Base-by-base conservation (phyloP, 2,113 vertebrate species). In the Phaethornis superciliosus region DNA sequence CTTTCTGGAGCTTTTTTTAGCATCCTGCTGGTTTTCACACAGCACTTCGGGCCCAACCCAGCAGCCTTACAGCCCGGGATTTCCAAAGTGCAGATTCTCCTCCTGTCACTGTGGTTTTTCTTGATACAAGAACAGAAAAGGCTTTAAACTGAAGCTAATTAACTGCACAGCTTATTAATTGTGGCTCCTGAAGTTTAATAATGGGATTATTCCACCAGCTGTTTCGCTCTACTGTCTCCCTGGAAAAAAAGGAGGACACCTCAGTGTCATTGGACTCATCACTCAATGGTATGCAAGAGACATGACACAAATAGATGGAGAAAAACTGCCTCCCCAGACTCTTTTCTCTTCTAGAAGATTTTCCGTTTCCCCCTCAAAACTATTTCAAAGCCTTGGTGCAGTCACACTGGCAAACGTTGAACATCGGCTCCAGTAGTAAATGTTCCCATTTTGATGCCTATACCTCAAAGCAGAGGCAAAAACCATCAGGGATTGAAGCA, bases 1-100 rank as follows among this genome's bases (percentile, higher is more conserved):
- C 94, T 93, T 93, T 93, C 70, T 87, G 85, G 55, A 65, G 74
- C 47, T n/a, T 40, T 93, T 96, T 96, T 95, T 88, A 94, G 89
- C 67, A 68, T 16, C 22, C 33, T n/a, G 76, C 59, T 71, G 65
- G 4, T 76, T 88, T 90, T 84, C 68, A 78, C 52, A 9, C 3
- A 46, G 65, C 20, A 1, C 47, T 12, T 20, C 12, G 51, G 37
- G n/a, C 65, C 74, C 88, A 93, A 58, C 62, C 91, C 44, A 4
- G 54, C 60, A 16, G 8, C 6, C 46, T 8, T 47, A 33, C 60
- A 27, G 67, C 58, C 51, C 2, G 72, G 92, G 85, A 72, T 97
- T 96, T 96, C 94, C 95, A 72, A 9, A 67, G 58, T 0, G 1
- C 24, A 1, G 3, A 35, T 69, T 85, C 77, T 89, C 32, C 40